phyloP scores from a whole-genome alignment of 2,113 vertebrate species.

The Bombycilla garrulus region DNA sequence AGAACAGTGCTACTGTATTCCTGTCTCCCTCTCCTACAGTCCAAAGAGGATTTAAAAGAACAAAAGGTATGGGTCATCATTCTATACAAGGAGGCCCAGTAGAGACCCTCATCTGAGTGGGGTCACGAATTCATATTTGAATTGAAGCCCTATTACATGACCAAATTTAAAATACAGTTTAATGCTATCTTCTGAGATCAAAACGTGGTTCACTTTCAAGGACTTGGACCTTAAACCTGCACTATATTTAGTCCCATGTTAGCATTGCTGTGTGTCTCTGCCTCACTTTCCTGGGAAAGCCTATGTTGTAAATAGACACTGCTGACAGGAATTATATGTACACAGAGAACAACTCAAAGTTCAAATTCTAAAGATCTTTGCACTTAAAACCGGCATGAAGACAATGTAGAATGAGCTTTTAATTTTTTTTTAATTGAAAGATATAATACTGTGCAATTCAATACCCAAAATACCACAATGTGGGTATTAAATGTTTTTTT shows the following conservation, averaged over 20 bases:
- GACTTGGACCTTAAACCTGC: not conserved
- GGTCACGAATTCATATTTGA: not conserved
- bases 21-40: not conserved
- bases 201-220: not conserved
- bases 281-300: not conserved
- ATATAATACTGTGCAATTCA: not conserved
- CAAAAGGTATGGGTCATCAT: not conserved
- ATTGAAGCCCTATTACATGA: not conserved
- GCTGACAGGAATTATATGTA: not conserved
- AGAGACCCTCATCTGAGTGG: not conserved
- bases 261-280: not conserved
- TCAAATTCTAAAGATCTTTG: not conserved
- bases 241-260: rapidly evolving
- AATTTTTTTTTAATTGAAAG: not conserved
- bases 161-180: not conserved
- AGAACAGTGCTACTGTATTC: not conserved
- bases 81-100: not conserved
- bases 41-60: not conserved
- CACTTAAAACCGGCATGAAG: not conserved
- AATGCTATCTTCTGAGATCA: not conserved
- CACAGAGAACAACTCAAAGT: not conserved
- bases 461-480: not conserved
- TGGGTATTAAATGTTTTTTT: not conserved
- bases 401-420: not conserved
- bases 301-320: not conserved